Conservation (phyloP, 2,113 vertebrate species). For the Pterophyllum scalare region DNA sequence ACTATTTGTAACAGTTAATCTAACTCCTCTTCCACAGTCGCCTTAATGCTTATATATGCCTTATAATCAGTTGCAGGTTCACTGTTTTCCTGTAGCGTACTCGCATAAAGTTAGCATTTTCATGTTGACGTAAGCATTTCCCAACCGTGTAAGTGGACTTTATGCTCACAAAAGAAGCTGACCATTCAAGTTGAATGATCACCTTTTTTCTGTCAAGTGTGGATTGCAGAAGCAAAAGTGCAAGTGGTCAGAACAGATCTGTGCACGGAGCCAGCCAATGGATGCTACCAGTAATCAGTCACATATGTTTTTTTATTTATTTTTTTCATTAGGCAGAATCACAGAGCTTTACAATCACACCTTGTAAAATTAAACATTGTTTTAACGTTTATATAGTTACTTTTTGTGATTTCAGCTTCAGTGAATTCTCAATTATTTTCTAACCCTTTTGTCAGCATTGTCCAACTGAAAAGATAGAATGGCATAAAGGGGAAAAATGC, state of each 20-base stretch:
- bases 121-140: not conserved
- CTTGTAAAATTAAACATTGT: not conserved
- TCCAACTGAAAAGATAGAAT: not conserved
- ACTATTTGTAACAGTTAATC: not conserved
- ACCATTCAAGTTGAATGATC: too few species aligned
- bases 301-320: too few species aligned
- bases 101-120: not conserved
- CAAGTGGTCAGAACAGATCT: too few species aligned
- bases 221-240: too few species aligned
- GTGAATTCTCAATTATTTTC: not conserved
- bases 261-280: too few species aligned
- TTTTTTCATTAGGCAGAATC: not conserved
- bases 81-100: not conserved
- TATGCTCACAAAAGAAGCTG: too few species aligned
- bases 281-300: too few species aligned
- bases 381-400: not conserved
- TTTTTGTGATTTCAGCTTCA: not conserved
- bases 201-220: too few species aligned
- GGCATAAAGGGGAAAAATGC: not conserved
- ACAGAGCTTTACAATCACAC: not conserved
- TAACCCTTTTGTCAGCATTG: not conserved
- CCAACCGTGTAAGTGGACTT: too few species aligned
- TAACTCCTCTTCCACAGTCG: not conserved
- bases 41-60: too few species aligned
- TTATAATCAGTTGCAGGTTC: not conserved